phyloP scores from a whole-genome alignment of 2,113 vertebrate species.

The Serinus canaria region DNA sequence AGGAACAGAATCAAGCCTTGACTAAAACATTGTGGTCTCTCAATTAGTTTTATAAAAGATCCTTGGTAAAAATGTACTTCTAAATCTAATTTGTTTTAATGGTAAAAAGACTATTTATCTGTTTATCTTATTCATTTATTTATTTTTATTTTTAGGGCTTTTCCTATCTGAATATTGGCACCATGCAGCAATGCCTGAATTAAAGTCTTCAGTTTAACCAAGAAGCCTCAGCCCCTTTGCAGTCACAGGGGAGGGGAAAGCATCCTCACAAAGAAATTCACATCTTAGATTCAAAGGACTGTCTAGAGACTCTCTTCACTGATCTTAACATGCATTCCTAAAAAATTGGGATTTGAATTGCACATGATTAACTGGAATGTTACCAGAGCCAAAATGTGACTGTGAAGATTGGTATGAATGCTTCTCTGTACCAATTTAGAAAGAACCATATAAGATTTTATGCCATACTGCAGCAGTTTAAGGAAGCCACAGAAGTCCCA shows the following conservation, averaged over 20 bases:
- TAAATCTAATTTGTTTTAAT: neutral
- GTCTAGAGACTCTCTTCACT: neutral
- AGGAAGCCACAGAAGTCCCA: neutral
- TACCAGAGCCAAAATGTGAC: neutral
- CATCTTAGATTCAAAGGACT: neutral
- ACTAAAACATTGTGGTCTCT: neutral
- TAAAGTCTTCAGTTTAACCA: neutral
- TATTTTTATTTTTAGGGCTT: neutral
- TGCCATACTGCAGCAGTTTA: neutral
- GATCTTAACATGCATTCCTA: neutral
- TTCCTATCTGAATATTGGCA: neutral
- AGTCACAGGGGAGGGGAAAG: neutral
- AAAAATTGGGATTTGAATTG: neutral
- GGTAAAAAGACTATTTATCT: neutral
- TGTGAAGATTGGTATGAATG: neutral
- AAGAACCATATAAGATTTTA: neutral
- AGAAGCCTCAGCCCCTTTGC: neutral
- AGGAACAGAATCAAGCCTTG: neutral
- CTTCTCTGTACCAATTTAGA: neutral
- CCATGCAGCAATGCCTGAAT: accelerated
- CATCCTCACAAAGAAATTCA: neutral
- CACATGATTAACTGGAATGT: neutral
- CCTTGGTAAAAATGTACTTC: neutral
- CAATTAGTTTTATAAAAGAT: neutral
- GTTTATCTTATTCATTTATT: neutral